Conservation (phyloP, 2,797 vertebrate genomes). For the Melanotaenia maccullochi region DNA sequence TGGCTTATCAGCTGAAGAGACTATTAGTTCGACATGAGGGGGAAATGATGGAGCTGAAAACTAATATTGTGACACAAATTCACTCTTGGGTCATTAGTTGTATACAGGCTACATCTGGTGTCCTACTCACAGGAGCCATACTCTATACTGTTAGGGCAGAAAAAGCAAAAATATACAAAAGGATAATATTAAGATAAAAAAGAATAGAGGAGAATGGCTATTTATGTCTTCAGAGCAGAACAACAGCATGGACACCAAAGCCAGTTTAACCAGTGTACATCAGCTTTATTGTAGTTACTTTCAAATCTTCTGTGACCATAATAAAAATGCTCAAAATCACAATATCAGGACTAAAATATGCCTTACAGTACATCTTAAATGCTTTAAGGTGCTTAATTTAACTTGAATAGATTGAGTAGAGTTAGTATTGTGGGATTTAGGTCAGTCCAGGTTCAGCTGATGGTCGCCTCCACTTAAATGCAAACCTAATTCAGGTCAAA, state of each 20-base stretch:
- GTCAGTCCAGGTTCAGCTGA: not conserved
- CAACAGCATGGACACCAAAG: not conserved
- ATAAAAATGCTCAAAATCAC: not conserved
- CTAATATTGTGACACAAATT: conserved; percentile 2
- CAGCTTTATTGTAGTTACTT: conserved; percentile 2
- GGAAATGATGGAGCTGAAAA: not conserved
- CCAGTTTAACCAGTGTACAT: not conserved
- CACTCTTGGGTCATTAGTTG: not conserved
- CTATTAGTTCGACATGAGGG: conserved; percentile 13
- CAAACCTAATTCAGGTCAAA: not conserved
- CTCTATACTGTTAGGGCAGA: not conserved
- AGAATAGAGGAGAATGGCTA: not conserved
- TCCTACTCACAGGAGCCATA: not conserved
- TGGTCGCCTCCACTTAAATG: not conserved
- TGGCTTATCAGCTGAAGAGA: conserved; percentile 58
- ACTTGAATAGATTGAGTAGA: not conserved
- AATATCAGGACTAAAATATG: not conserved
- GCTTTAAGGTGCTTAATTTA: not conserved
- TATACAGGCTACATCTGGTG: not conserved
- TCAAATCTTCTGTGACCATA: not conserved
- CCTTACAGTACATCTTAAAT: not conserved
- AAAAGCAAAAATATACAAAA: not conserved
- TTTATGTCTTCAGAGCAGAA: not conserved
- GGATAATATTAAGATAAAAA: too few relatives aligned
- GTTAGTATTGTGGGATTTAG: not conserved